Percentiles rank a stretch among this genome's conserved stretches.
These are phyloP conservation scores for Tiliacea aurago DNA, from an alignment of 2,888 invertebrate genomes.

Conservation along the genomic window DNA sequence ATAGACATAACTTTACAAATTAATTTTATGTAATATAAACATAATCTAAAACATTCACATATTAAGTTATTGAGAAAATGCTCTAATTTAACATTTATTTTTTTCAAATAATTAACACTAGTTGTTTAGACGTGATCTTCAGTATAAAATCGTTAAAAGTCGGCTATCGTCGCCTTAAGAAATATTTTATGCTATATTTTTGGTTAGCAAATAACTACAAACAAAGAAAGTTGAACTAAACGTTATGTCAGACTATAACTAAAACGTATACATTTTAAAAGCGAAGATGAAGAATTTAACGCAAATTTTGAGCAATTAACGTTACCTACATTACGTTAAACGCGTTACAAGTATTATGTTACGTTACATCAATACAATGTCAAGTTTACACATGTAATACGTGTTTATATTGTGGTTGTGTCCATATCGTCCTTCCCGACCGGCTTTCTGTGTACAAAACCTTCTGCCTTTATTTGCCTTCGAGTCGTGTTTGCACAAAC, in stretches of 20 bases:
- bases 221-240: constrained; percentile 36
- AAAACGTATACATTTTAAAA: constrained; percentile 2
- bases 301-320: constrained; percentile 34
- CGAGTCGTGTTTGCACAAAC: constrained; percentile 82
- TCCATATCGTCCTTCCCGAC: constrained; percentile 76
- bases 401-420: constrained; percentile 73
- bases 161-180: no score
- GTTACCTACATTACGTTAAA: constrained; percentile 4
- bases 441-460: constrained; percentile 77
- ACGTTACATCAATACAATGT: constrained; percentile 74
- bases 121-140: no score
- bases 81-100: no score
- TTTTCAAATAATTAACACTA: no score
- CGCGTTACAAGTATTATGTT: constrained; percentile 45
- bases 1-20: no score
- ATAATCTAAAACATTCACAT: no score
- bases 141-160: no score
- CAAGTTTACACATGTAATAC: constrained; percentile 73
- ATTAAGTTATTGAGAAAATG: no score
- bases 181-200: background rate
- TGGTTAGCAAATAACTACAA: constrained; percentile 7
- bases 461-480: constrained; percentile 77
- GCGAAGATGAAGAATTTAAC: constrained; percentile 40
- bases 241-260: constrained; percentile 4
- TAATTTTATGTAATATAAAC: no score